Evolutionary conservation across 2,113 vertebrate species (phyloP).

Genomic region (Pomatorhinus ruficollis): DNA sequence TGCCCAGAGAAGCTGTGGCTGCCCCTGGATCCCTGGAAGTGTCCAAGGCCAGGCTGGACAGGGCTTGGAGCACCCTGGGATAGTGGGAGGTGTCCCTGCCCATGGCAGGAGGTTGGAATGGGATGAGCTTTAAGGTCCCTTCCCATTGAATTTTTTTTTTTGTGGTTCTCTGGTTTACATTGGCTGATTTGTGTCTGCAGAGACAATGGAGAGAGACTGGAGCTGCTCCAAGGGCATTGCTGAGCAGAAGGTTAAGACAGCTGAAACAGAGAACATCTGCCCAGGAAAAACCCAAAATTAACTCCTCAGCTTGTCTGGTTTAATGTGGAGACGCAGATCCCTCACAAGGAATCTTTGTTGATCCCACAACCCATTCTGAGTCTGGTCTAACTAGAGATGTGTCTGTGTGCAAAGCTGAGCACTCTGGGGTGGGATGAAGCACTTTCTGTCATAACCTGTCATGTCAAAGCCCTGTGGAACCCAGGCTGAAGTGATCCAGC

Average conservation of each 20-base stretch:
- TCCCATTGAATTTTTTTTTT: not conserved
- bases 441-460: not conserved
- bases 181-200: not conserved
- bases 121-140: not conserved
- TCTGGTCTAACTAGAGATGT: too few relatives aligned
- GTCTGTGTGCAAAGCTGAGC: not conserved
- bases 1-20: not conserved
- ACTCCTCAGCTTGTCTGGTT: not conserved
- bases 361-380: not conserved
- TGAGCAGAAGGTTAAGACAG: not conserved
- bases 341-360: not conserved
- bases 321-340: not conserved
- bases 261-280: not conserved
- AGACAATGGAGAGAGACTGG: not conserved
- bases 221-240: not conserved
- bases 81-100: not conserved
- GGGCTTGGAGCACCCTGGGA: not conserved
- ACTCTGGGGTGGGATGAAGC: not conserved
- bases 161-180: not conserved
- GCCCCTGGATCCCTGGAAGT: not conserved
- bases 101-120: not conserved
- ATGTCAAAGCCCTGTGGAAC: not conserved
- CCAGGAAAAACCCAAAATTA: not conserved
- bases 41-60: not conserved
- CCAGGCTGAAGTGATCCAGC: slow-evolving; percentile 38